A percentile compares a stretch with the other conserved stretches of the same genome.
Conservation (phyloP, 2,797 vertebrate species). For the Nyctalus aviator region DNA sequence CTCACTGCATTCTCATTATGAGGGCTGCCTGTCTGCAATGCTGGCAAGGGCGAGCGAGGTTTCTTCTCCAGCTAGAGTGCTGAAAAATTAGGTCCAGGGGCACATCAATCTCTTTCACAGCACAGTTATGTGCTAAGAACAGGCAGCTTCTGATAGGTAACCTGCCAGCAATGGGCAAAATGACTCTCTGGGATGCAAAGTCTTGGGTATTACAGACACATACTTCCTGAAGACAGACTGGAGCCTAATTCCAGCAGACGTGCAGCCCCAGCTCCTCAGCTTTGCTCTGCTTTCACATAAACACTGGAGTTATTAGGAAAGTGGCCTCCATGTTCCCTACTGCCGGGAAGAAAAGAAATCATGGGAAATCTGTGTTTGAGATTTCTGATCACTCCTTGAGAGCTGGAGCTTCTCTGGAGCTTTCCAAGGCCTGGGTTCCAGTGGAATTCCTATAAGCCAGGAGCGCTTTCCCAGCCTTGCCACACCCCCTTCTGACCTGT, state of each 20-base stretch:
- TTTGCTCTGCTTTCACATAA: not conserved
- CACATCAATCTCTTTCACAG: conserved; percentile 28
- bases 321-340: not conserved
- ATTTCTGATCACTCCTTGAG: conserved; percentile 4
- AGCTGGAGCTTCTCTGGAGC: conserved; percentile 49
- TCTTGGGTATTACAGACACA: not conserved
- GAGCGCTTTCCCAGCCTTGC: conserved; percentile 37
- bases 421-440: conserved; percentile 47
- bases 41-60: not conserved
- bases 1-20: not conserved
- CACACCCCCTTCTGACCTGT: conserved; percentile 67
- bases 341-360: conserved; percentile 64
- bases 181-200: not conserved
- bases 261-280: not conserved
- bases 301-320: not conserved
- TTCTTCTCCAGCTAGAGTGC: not conserved
- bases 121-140: not conserved
- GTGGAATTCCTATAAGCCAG: conserved; percentile 79
- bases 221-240: not conserved
- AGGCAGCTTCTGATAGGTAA: conserved; percentile 26
- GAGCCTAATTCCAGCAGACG: not conserved
- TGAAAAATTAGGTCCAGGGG: conserved; percentile 36
- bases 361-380: not conserved
- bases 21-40: not conserved
- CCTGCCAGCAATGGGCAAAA: not conserved